Evolutionary conservation across 2,888 invertebrate genomes (phyloP).

Genomic region (Serrognathus titanus): DNA sequence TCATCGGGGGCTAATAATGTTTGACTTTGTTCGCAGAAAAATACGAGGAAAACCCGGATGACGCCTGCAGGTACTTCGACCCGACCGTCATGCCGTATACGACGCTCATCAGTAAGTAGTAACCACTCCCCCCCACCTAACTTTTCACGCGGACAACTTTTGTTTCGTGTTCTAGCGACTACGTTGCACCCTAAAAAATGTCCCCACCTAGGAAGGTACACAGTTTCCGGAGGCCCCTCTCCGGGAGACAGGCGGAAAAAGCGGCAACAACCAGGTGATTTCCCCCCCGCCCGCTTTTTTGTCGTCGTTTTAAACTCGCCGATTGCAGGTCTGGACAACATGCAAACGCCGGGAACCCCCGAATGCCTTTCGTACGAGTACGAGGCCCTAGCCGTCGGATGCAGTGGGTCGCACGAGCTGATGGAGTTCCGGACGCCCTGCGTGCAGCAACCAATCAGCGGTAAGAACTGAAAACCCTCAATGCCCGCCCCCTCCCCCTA

Average conservation of each 20-base stretch:
- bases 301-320: too few species aligned
- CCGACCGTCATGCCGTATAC: conserved; percentile 55
- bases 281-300: too few species aligned
- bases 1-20: too few species aligned
- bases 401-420: conserved; percentile 54
- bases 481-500: neutral
- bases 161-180: conserved; percentile 54
- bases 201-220: conserved; percentile 67
- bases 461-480: conserved; percentile 40
- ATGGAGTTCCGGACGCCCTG: conserved; percentile 62
- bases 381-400: conserved; percentile 60
- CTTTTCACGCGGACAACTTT: too few species aligned
- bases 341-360: conserved; percentile 20
- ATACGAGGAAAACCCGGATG: conserved; percentile 59
- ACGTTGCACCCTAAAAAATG: conserved; percentile 61
- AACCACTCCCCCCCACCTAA: neutral
- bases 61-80: conserved; percentile 61
- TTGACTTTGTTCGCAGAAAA: conserved; percentile 30
- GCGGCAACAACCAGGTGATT: conserved; percentile 49
- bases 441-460: conserved; percentile 49
- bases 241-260: conserved; percentile 47
- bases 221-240: conserved; percentile 45
- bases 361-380: conserved; percentile 55
- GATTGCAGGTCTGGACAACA: conserved; percentile 18
- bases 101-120: conserved; percentile 64